Conservation (phyloP, 2,797 vertebrate species). For the Luscinia luscinia region DNA sequence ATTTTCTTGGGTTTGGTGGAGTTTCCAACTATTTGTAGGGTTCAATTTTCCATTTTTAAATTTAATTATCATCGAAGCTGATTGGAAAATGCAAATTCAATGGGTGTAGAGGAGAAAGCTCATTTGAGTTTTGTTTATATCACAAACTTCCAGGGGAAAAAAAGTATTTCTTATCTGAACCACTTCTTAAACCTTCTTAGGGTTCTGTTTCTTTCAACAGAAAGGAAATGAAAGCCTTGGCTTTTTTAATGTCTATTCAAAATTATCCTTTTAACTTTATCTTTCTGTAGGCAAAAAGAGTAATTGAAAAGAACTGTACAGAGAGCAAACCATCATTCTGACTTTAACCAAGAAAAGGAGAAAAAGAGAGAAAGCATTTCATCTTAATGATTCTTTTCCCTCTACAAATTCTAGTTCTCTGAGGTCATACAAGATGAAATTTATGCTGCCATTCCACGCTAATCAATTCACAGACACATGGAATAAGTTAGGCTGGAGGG, state of each 20-base stretch:
- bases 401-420: not conserved
- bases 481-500: not conserved
- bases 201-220: not conserved
- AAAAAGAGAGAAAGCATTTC: not conserved
- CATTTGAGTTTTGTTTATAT: not conserved
- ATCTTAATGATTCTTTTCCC: not conserved
- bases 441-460: not conserved
- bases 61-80: not conserved
- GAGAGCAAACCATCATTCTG: not conserved
- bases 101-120: not conserved
- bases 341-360: not conserved
- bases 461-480: not conserved
- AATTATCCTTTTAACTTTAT: slow-evolving; percentile 7
- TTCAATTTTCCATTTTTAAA: not conserved
- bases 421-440: not conserved
- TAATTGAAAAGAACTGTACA: not conserved
- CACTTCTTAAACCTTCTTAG: not conserved
- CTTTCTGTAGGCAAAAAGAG: slow-evolving; percentile 3
- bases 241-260: not conserved
- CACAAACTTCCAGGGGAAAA: not conserved
- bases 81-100: not conserved
- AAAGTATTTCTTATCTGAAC: not conserved
- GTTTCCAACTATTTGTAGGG: not conserved
- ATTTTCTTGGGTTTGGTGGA: not conserved
- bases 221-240: not conserved